Conservation (phyloP, 2,113 vertebrate species). For the Cricetomys ansorgei region DNA sequence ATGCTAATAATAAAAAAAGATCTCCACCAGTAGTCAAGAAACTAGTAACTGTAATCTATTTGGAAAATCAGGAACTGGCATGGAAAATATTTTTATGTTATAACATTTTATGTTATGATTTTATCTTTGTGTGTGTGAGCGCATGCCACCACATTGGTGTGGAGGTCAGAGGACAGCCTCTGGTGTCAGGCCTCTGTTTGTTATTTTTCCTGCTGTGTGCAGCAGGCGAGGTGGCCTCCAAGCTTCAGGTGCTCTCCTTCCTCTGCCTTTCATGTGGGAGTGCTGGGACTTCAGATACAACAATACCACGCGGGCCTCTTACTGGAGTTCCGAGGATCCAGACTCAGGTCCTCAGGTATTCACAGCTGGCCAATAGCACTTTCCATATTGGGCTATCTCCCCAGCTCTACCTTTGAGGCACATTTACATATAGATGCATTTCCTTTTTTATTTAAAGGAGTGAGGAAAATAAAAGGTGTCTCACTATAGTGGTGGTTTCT, state of each 20-base stretch:
- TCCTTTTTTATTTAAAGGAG: conserved; percentile 16
- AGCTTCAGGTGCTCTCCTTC: not conserved
- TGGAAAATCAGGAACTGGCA: not conserved
- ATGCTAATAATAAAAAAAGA: not conserved
- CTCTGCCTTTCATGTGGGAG: not conserved
- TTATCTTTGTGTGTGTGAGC: not conserved
- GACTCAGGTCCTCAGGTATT: not conserved
- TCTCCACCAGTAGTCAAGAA: not conserved
- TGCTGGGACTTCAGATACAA: not conserved
- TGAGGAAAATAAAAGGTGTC: not conserved
- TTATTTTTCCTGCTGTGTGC: not conserved
- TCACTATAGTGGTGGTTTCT: not conserved
- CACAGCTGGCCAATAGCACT: not conserved
- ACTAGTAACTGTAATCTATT: not conserved
- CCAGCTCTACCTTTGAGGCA: not conserved
- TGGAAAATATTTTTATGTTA: not conserved
- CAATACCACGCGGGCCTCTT: too few relatives aligned
- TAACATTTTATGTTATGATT: not conserved
- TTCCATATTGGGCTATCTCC: too few relatives aligned
- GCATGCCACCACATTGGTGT: not conserved
- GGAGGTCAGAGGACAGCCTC: not conserved
- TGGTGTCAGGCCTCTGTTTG: not conserved
- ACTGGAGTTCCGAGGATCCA: not conserved
- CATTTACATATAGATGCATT: not conserved
- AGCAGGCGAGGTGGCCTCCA: not conserved